Conservation (phyloP, 2,888 invertebrate species). For the Eueremaeus valkanovi region DNA sequence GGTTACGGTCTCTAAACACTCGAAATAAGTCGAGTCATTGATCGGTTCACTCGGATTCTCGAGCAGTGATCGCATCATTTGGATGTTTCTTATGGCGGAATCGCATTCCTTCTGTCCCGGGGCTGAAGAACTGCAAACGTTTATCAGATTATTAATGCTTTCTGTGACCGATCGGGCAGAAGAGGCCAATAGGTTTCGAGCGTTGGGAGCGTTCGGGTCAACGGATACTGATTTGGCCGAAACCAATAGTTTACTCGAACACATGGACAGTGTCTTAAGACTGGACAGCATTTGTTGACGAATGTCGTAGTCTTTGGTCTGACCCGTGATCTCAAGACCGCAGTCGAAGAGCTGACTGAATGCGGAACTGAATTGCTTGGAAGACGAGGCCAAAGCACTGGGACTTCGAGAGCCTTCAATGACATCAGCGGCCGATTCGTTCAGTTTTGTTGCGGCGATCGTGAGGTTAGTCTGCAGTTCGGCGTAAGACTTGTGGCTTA, state of each 20-base stretch:
- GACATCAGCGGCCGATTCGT: conserved; percentile 76
- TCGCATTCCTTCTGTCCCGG: conserved; percentile 97
- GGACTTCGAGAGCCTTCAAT: conserved; percentile 67
- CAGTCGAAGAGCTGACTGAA: conserved; percentile 72
- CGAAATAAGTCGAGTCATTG: conserved; percentile 82
- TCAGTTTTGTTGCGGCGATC: conserved; percentile 75
- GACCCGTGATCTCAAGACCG: conserved; percentile 79
- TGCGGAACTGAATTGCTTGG: conserved; percentile 70
- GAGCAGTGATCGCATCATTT: conserved; percentile 74
- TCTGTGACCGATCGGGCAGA: conserved; percentile 84
- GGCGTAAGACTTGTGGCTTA: conserved; percentile 63
- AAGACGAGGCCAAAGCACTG: conserved; percentile 65
- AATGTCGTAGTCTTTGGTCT: conserved; percentile 59
- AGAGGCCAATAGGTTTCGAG: conserved; percentile 78
- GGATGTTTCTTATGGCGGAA: conserved; percentile 86
- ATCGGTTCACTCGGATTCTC: conserved; percentile 82
- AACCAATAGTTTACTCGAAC: conserved; percentile 75
- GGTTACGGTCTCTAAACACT: conserved; percentile 84
- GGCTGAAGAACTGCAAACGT: conserved; percentile 79
- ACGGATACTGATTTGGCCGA: conserved; percentile 85
- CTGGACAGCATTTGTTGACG: conserved; percentile 71
- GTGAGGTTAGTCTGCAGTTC: conserved; percentile 81
- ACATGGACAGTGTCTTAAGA: conserved; percentile 78
- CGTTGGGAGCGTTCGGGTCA: conserved; percentile 82
- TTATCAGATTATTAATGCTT: conserved; percentile 82